A percentile compares a stretch with the other conserved stretches of the same genome.
phyloP scores from a whole-genome alignment of 2,113 vertebrate species.

The Caranx melampygus region DNA sequence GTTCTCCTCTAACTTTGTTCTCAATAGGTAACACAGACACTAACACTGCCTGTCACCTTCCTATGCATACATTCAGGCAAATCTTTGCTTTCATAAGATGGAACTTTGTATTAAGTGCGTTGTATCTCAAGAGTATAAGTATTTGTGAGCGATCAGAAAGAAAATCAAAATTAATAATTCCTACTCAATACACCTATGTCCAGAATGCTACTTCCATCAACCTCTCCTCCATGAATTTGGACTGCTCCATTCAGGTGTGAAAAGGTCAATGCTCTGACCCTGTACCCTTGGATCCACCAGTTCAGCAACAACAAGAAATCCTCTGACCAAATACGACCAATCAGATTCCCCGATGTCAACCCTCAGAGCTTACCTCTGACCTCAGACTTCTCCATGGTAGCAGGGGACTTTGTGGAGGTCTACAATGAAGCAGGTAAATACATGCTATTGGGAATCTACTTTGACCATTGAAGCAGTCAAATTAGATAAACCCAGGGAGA shows the following conservation, averaged over 20 bases:
- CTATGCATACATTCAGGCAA: neutral
- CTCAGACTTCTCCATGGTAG: slow-evolving; percentile 98
- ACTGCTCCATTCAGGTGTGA: slow-evolving; percentile 89
- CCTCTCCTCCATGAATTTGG: neutral
- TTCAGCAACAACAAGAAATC: slow-evolving; percentile 98
- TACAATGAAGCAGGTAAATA: slow-evolving; percentile 92
- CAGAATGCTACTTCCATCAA: neutral
- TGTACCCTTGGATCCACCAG: slow-evolving; percentile 99
- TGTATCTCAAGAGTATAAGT: neutral
- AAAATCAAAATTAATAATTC: neutral
- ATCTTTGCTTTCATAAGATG: neutral
- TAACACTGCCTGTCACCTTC: neutral
- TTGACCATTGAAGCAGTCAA: neutral
- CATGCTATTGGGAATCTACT: neutral
- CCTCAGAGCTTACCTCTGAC: slow-evolving; percentile 92
- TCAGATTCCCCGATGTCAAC: slow-evolving; percentile 95
- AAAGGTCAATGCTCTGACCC: slow-evolving; percentile 90
- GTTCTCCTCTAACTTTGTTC: slow-evolving; percentile 98
- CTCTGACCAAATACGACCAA: slow-evolving; percentile 92
- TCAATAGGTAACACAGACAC: slow-evolving; percentile 90
- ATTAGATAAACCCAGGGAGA: neutral
- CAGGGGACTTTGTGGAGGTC: slow-evolving; percentile 97
- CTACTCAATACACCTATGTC: neutral
- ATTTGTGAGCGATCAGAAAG: neutral
- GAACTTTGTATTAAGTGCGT: neutral